Base-by-base conservation (phyloP, 2,797 vertebrate species). In the Myotis pilosus region DNA sequence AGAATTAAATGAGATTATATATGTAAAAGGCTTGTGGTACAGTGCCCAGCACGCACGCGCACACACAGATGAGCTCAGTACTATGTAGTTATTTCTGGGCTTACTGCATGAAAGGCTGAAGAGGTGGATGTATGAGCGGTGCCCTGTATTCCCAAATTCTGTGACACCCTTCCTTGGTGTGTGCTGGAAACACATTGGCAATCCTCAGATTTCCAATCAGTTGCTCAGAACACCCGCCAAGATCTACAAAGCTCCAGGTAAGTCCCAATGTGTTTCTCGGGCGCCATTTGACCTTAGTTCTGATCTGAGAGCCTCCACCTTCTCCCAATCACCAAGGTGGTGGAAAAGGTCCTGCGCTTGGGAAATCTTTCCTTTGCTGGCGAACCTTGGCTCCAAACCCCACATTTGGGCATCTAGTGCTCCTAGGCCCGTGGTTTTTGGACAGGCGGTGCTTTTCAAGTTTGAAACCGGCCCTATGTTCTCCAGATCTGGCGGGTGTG, bases 1-100 rank as follows among this genome's bases (percentile, higher is more conserved):
- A 84, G 76, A 94, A 85, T 92, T 81, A 94, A 95, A 81, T 84
- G 79, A 96, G 81, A 82, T 85, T 87, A 81, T 89, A 5, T 71
- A 75, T 74, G 15, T 84, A 86, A 94, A 93, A 95, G 28, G 12
- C 25, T n/a, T 60, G 44, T 89, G 93, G 78, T 47, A 64, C 36
- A 85, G 53, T 66, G 74, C 44, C 69, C 8, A 12, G 8, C 41
- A 78, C 33, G 12, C 47, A 13, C 3, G 9, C 41, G 33, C 41
- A 71, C 11, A 64, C 19, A 57, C 51, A 36, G 62, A 44, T 51
- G 17, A 83, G 6, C 33, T 69, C 44, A 87, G 13, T 80, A 81
- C 71, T 95, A 36, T 0, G 3, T 49, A 53, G 69, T 95, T 94
- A 81, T 93, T 92, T 91, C 79, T 78, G 49, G 82, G 53, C 75